Base-by-base conservation (phyloP, 1,140 invertebrate genomes). In the Scaptomyza montana region DNA sequence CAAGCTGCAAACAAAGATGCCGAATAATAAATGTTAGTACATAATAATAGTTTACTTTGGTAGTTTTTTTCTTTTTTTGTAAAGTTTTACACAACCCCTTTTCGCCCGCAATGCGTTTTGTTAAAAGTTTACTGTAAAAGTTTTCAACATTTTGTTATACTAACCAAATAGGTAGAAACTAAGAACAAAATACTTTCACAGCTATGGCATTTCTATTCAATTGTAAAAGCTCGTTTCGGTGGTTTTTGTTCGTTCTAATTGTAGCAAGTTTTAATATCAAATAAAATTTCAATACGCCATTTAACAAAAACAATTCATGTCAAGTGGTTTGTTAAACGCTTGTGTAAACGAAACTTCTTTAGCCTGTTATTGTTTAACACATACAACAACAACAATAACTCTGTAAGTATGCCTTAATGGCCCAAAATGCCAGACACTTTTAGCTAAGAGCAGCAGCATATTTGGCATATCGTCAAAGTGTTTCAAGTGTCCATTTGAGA, bases 1-100 rank as follows among this genome's bases (percentile, higher is more conserved):
- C 57, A 57, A 36, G 53, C 75, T 77, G 75, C 60, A 86, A 89
- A 64, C 64, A 73, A 75, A 89, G 78, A 86, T 89, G 80, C 64
- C 64, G 76, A 72, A 86, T 89, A 86, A 82, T 89, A 84, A 89
- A 89, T 89, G 77, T 84, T 77, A 86, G 79, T 77, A 82, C 81
- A 86, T 86, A 86, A 89, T 86, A 86, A 86, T 86, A 86, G 82
- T 89, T 84, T 89, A 33, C 64, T 73, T 16, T 50, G 51, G 10
- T 33, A 68, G 51, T 57, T 50, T 47, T 56, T 6, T 57, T 50
- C 33, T 56, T 6, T 33, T 25, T 25, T 3, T 19, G 5, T 6
- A 30, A 63, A 62, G 57, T 54, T 67, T 60, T 21, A 1, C 28
- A n/a, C 39, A 36, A 19, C 2, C 3, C 6, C 16, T 36, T 36